A percentile compares a stretch with the other conserved stretches of the same genome.
These are phyloP conservation scores for Babyrousa celebensis DNA, from an alignment of 2,797 vertebrate genomes.

Conservation along the genomic window DNA sequence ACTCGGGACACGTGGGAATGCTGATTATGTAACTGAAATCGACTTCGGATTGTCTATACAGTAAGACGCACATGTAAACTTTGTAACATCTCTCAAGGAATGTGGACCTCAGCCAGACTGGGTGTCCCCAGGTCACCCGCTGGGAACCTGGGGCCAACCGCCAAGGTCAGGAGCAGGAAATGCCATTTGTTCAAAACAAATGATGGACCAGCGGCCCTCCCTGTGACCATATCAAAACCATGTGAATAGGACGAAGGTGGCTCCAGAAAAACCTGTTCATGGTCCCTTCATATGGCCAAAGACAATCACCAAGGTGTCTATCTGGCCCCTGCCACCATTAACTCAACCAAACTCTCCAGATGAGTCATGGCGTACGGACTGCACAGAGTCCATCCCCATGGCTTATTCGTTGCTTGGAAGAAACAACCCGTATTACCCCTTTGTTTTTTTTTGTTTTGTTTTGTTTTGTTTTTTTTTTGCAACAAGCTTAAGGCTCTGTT, in stretches of 20 bases:
- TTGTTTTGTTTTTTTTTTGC: conserved; percentile 82
- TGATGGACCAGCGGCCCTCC: conserved; percentile 83
- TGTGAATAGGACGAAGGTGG: background rate
- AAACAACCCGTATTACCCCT: conserved; percentile 93
- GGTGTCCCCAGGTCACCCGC: conserved; percentile 86
- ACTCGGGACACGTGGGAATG: conserved; percentile 87
- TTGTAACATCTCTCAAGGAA: conserved; percentile 89
- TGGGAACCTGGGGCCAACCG: conserved; percentile 87
- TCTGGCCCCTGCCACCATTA: conserved; percentile 65
- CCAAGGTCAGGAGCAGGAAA: conserved; percentile 87
- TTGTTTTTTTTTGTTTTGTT: background rate
- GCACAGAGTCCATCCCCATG: conserved; percentile 6
- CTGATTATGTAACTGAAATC: conserved; percentile 87
- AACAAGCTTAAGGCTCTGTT: conserved; percentile 92
- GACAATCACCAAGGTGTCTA: conserved; percentile 22
- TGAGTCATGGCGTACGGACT: conserved; percentile 57
- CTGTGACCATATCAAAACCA: conserved; percentile 34
- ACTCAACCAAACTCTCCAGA: conserved; percentile 48
- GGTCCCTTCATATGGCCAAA: conserved; percentile 46
- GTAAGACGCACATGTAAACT: conserved; percentile 92
- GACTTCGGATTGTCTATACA: conserved; percentile 91
- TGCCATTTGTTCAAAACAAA: conserved; percentile 87
- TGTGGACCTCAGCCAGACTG: conserved; percentile 89
- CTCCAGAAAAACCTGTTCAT: conserved; percentile 52
- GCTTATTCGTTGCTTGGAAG: conserved; percentile 86